Evolutionary conservation across 2,888 invertebrate genomes (phyloP).

Genomic region (Pachymerium ferrugineum): DNA sequence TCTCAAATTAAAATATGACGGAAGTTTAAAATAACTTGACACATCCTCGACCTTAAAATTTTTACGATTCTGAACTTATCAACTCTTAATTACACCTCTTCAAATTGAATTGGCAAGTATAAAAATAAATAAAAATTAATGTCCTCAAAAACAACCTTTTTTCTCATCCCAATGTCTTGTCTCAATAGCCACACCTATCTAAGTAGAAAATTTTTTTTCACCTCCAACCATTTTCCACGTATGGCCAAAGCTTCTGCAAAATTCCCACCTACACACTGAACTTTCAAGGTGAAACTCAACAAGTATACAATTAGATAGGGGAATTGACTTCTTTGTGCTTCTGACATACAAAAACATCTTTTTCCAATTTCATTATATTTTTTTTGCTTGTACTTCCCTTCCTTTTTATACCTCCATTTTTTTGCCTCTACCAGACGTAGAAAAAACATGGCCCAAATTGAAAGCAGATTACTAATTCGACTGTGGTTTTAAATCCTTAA

Average conservation of each 20-base stretch:
- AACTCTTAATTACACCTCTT: background rate
- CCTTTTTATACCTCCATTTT: too few relatives aligned
- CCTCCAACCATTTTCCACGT: background rate
- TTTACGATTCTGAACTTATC: background rate
- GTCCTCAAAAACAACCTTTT: background rate
- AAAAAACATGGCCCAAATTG: background rate
- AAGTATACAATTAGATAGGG: background rate
- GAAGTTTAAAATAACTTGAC: background rate
- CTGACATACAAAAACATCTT: background rate
- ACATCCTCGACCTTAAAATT: background rate
- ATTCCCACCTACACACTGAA: background rate
- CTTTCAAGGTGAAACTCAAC: constrained; percentile 8
- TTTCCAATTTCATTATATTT: too few relatives aligned
- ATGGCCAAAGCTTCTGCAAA: background rate
- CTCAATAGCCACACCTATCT: background rate
- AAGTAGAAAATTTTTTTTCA: background rate
- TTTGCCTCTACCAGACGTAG: too few relatives aligned
- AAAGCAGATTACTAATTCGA: background rate
- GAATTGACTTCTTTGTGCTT: background rate
- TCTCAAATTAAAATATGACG: constrained; percentile 3
- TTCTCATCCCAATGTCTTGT: background rate
- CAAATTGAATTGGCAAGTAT: background rate
- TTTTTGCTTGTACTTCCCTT: too few relatives aligned
- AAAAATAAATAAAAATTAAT: background rate
- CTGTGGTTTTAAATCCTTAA: too few relatives aligned